phyloP scores from a whole-genome alignment of 1,140 invertebrate genomes.

The Acromyrmex heyeri region DNA sequence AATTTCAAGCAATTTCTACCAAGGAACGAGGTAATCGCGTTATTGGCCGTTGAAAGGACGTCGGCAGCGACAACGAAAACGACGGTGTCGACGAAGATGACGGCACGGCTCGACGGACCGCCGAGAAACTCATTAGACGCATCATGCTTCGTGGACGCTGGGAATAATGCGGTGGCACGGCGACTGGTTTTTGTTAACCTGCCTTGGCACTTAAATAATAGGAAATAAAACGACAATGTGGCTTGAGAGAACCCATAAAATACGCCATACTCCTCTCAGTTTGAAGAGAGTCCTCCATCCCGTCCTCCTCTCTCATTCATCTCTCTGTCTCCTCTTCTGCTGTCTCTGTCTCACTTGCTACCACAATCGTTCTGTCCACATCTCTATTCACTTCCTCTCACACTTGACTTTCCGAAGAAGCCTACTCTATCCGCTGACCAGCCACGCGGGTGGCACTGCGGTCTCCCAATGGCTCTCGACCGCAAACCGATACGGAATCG shows the following conservation, averaged over 20 bases:
- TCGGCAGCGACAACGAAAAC: constrained; percentile 39
- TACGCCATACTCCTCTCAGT: constrained; percentile 41
- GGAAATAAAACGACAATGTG: constrained; percentile 75
- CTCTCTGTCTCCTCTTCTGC: constrained; percentile 30
- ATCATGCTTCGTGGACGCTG: constrained; percentile 61
- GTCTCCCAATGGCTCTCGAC: constrained; percentile 58
- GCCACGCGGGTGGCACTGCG: constrained; percentile 70
- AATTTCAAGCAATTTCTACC: constrained; percentile 60
- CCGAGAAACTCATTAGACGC: constrained; percentile 66
- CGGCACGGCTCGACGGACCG: constrained; percentile 39
- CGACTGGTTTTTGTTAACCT: constrained; percentile 73
- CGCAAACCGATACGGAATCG: constrained; percentile 52
- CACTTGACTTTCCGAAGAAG: constrained; percentile 48
- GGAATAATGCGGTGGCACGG: constrained; percentile 66
- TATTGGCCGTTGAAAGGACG: constrained; percentile 64
- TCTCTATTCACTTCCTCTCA: constrained; percentile 30
- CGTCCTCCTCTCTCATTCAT: constrained; percentile 17
- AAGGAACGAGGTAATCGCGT: constrained; percentile 53
- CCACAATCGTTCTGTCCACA: constrained; percentile 1
- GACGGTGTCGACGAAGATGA: constrained; percentile 53
- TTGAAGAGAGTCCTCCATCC: constrained; percentile 44
- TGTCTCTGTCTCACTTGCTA: neutral
- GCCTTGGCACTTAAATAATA: constrained; percentile 73
- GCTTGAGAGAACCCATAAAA: constrained; percentile 69
- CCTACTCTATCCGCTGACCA: constrained; percentile 35